Conservation (phyloP, 92 coral and sea anemone genomes). For the Heteractis magnifica region DNA sequence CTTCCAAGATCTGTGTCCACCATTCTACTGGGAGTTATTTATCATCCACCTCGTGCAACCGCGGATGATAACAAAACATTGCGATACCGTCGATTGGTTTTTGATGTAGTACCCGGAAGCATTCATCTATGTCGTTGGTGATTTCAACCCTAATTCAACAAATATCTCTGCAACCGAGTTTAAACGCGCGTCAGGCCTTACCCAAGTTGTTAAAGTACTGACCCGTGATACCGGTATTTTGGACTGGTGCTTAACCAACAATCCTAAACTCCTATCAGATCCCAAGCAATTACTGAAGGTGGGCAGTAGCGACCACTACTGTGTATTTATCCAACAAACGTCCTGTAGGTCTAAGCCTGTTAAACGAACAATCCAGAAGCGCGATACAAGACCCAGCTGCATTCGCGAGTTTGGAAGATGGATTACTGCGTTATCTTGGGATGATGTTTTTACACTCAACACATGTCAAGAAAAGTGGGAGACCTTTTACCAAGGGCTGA, state of each 20-base stretch:
- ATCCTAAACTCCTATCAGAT: constrained; percentile 15
- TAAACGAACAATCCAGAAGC: constrained; percentile 5
- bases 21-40: constrained; percentile 40
- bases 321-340: constrained; percentile 25
- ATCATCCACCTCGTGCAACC: constrained; percentile 40
- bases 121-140: constrained; percentile 37
- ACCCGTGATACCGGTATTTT: constrained; percentile 44
- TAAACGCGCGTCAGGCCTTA: constrained; percentile 34
- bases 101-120: constrained; percentile 26
- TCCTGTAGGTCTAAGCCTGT: background rate
- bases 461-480: constrained; percentile 6
- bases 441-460: constrained; percentile 8
- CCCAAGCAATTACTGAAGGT: constrained; percentile 18
- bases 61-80: constrained; percentile 36
- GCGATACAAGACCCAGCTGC: constrained; percentile 16
- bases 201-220: constrained; percentile 39
- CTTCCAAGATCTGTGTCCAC: constrained; percentile 39
- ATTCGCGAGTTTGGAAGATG: constrained; percentile 11
- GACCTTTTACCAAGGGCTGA: background rate
- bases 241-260: constrained; percentile 38
- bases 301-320: constrained; percentile 47
- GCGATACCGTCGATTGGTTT: constrained; percentile 17
- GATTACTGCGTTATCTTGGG: constrained; percentile 18
- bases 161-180: constrained; percentile 28
- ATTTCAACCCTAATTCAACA: constrained; percentile 43